Evolutionary conservation across 1,140 invertebrate species (phyloP).

Genomic region (Pogonomyrmex californicus): DNA sequence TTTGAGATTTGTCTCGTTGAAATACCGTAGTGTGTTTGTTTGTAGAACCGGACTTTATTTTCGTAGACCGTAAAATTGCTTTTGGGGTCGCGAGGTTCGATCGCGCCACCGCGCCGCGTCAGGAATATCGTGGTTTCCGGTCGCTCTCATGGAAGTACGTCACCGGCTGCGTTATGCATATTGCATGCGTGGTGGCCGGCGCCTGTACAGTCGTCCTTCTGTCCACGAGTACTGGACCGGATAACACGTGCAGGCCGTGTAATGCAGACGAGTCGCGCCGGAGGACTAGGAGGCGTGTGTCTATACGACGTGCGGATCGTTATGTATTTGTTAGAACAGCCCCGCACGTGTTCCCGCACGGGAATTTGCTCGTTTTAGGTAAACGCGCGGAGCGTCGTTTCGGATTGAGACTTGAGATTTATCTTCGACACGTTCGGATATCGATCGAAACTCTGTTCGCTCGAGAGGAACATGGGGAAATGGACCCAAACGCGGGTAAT

Average conservation of each 20-base stretch:
- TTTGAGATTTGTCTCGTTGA: not conserved
- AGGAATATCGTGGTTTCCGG: slow-evolving; percentile 57
- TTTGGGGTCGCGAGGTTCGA: slow-evolving; percentile 46
- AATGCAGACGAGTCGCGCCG: slow-evolving; percentile 75
- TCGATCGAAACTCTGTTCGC: not conserved
- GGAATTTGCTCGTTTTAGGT: slow-evolving; percentile 27
- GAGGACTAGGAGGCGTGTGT: slow-evolving; percentile 72
- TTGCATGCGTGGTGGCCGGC: slow-evolving; percentile 74
- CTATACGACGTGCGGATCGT: slow-evolving; percentile 19
- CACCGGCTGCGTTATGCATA: slow-evolving; percentile 70
- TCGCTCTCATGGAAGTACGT: slow-evolving; percentile 35
- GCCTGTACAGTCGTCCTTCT: slow-evolving; percentile 38
- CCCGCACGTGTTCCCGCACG: slow-evolving; percentile 30
- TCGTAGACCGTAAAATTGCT: slow-evolving; percentile 22
- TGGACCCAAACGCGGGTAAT: not conserved
- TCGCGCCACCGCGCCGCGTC: slow-evolving; percentile 14
- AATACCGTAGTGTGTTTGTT: not conserved
- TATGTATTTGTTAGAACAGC: slow-evolving; percentile 66
- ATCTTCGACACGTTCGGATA: not conserved
- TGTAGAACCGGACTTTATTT: slow-evolving; percentile 51
- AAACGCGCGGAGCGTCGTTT: not conserved
- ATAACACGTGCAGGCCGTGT: slow-evolving; percentile 77
- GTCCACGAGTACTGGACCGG: slow-evolving; percentile 63
- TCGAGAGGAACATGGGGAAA: not conserved
- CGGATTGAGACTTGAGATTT: not conserved